Conservation (phyloP, 2,113 vertebrate genomes). For the Rhynchomys soricoides region DNA sequence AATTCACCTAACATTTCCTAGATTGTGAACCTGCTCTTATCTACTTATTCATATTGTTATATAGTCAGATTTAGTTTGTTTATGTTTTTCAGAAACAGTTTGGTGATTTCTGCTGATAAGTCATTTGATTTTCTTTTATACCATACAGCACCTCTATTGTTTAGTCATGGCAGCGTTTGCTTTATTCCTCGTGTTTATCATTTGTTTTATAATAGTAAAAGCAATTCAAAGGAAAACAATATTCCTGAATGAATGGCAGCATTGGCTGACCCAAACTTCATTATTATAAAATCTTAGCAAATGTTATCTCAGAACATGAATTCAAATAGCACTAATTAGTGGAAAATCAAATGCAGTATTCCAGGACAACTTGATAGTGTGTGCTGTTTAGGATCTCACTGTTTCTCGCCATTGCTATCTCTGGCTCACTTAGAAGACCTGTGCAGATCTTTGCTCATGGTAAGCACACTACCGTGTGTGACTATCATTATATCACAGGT, state of each 20-base stretch:
- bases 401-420: neutral
- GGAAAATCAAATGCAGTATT: conserved; percentile 60
- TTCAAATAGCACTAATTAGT: conserved; percentile 61
- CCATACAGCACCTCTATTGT: neutral
- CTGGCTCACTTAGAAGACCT: conserved; percentile 49
- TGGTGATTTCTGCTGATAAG: neutral
- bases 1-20: neutral
- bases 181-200: conserved; percentile 70
- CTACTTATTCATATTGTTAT: neutral
- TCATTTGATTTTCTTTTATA: neutral
- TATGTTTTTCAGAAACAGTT: neutral
- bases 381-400: conserved; percentile 40
- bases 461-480: neutral
- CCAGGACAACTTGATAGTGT: conserved; percentile 60
- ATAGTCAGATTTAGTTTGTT: neutral
- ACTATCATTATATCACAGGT: neutral
- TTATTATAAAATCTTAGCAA: conserved; percentile 78
- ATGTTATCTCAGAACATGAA: conserved; percentile 68
- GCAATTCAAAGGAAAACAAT: conserved; percentile 60
- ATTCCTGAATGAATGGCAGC: conserved; percentile 56
- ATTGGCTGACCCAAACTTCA: conserved; percentile 67
- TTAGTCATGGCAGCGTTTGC: conserved; percentile 12
- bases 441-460: neutral
- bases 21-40: neutral
- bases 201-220: conserved; percentile 49